Evolutionary conservation across 2,888 invertebrate species (phyloP).

Genomic region (Dendrolimus houi): DNA sequence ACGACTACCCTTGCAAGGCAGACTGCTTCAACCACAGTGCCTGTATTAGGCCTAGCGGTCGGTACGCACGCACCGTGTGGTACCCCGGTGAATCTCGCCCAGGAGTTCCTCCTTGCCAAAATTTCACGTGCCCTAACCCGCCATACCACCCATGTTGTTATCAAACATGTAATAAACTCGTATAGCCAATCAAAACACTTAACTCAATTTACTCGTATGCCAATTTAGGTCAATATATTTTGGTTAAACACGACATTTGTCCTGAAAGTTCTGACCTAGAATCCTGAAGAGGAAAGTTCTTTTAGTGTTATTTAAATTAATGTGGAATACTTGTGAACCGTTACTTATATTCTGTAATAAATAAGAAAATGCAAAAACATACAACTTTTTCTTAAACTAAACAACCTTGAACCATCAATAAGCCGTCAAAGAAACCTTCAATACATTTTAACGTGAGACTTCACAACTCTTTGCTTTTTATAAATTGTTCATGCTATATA

Average conservation of each 20-base stretch:
- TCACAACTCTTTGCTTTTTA: conserved; percentile 21
- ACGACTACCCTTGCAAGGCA: conserved; percentile 66
- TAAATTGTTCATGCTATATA: conserved; percentile 19
- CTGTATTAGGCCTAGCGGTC: conserved; percentile 58
- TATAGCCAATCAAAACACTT: conserved; percentile 19
- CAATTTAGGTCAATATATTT: not conserved
- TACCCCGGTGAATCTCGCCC: conserved; percentile 64
- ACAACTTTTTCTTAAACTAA: not conserved
- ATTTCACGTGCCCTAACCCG: conserved; percentile 63
- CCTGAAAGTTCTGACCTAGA: too few species aligned
- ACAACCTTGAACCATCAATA: not conserved
- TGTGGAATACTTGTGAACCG: not conserved
- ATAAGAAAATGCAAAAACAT: not conserved
- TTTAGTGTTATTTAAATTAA: too few species aligned
- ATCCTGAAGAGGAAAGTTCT: too few species aligned
- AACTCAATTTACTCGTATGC: not conserved
- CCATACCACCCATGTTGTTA: conserved; percentile 64
- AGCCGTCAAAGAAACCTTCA: not conserved
- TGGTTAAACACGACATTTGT: too few species aligned
- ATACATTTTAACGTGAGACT: not conserved
- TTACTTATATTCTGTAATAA: not conserved
- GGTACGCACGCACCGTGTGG: conserved; percentile 60
- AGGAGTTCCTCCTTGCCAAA: conserved; percentile 55
- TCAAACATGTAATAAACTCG: conserved; percentile 57
- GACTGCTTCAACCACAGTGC: conserved; percentile 67